Percentiles rank a stretch among this genome's conserved stretches.
phyloP scores from a whole-genome alignment of 2,113 vertebrate species.

The Apodemus speciosus region DNA sequence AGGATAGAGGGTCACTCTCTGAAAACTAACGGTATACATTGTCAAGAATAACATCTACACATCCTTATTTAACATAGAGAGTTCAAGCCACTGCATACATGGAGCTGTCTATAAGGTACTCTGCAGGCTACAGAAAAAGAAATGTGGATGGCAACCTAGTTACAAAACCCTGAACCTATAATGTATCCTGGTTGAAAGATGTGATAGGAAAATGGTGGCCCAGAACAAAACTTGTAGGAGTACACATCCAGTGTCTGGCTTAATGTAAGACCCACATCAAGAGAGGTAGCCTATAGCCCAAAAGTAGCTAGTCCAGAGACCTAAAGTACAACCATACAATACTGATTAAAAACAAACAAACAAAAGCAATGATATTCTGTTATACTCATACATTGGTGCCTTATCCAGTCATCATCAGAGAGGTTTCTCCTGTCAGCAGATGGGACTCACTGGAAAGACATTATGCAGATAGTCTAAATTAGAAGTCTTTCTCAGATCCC shows the following conservation, averaged over 20 bases:
- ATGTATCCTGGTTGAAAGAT: neutral
- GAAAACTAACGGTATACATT: neutral
- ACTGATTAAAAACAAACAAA: neutral
- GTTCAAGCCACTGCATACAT: neutral
- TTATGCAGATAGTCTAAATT: neutral
- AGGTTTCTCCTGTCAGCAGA: neutral
- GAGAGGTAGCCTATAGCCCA: neutral
- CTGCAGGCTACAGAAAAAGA: neutral
- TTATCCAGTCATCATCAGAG: neutral
- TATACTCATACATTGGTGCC: neutral
- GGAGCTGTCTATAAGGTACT: neutral
- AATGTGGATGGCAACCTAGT: neutral
- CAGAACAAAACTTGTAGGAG: neutral
- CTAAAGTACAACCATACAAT: neutral
- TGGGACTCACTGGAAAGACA: neutral
- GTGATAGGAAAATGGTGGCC: neutral
- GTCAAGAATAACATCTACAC: neutral
- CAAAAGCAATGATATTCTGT: neutral
- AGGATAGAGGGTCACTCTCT: neutral
- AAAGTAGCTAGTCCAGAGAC: neutral
- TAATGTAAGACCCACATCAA: too few species aligned
- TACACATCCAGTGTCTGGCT: neutral
- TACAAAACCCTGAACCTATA: too few species aligned
- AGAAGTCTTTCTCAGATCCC: neutral
- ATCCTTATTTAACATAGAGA: neutral